Evolutionary conservation across 2,797 vertebrate species (phyloP), one percentile per base, ranked within the genome.

Genomic region (Chelmon rostratus): DNA sequence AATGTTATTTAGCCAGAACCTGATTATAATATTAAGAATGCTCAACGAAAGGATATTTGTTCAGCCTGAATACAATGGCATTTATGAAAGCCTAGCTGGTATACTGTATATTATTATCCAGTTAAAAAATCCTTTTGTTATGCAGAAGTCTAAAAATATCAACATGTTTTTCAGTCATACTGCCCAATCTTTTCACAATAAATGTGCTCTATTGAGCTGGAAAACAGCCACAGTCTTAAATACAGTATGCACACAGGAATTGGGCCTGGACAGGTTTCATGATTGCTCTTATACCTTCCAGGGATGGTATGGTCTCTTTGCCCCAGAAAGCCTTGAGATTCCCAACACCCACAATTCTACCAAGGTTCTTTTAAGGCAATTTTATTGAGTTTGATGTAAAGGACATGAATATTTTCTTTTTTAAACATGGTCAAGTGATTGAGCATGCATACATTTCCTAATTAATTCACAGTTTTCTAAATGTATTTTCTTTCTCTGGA

Each of bases 341-440:
- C 40, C 67, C 38, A 44, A 64, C 54, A 40, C 54, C 4, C 16
- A 31, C 57, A 46, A 2, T 23, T 56, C 38, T 56, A 38, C 47
- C 54, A 25, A 33, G 47, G 35, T 57, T 57, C 67, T 75, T 54
- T 53, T 35, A 38, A 44, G 62, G 44, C 9, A 7, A 21, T 61
- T 68, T 38, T 44, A 75, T 38, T 69, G 56, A 66, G 73, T 71
- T 66, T 54, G n/a, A 57, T 57, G 40, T 49, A 85, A 64, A 56
- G 15, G 25, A 58, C 33, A 49, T 53, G 70, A 56, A 73, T 58
- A 19, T 76, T 54, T 58, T 23, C 11, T 62, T 80, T 31, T 64
- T 84, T 68, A 85, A 84, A 68, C 40, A n/a, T 6, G 25, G 50
- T 75, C 68, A 73, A 59, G 38, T 59, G 64, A 81, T 37, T 78